A percentile compares a stretch with the other conserved stretches of the same genome.
phyloP scores from a whole-genome alignment of 2,113 vertebrate genomes.

The Ictalurus punctatus region DNA sequence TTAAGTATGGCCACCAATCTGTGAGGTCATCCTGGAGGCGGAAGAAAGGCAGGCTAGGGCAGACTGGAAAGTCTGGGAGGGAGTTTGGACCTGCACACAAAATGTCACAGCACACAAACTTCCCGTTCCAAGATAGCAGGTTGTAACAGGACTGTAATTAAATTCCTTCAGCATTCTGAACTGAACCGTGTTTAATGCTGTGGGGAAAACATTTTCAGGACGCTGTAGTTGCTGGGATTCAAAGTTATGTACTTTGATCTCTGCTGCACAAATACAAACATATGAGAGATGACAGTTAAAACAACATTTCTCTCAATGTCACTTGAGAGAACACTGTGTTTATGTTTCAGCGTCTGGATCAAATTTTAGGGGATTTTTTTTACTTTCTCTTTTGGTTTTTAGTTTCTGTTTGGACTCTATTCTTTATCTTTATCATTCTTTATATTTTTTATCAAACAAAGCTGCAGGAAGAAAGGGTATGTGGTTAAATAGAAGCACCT shows the following conservation, averaged over 20 bases:
- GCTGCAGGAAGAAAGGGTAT: background rate
- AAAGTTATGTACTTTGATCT: background rate
- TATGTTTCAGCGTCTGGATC: background rate
- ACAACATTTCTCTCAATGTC: background rate
- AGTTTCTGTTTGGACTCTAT: background rate
- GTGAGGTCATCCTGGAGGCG: too few relatives aligned
- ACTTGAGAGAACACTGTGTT: background rate
- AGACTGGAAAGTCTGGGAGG: too few relatives aligned
- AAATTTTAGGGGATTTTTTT: background rate
- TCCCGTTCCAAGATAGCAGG: too few relatives aligned
- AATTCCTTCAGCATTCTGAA: background rate
- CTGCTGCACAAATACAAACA: background rate
- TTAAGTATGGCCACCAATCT: too few relatives aligned
- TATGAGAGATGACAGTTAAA: background rate
- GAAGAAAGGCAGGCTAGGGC: too few relatives aligned
- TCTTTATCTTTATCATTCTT: background rate
- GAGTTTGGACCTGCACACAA: too few relatives aligned
- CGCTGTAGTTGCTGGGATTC: background rate
- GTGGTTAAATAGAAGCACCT: slow-evolving; percentile 21
- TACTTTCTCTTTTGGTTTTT: background rate
- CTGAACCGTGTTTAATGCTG: background rate
- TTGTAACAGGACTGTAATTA: background rate
- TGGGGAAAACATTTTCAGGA: background rate
- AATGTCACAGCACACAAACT: too few relatives aligned
- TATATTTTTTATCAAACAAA: background rate